These are phyloP conservation scores for Hemiscyllium ocellatum DNA, from an alignment of 2,113 vertebrate genomes.

Conservation along the genomic window DNA sequence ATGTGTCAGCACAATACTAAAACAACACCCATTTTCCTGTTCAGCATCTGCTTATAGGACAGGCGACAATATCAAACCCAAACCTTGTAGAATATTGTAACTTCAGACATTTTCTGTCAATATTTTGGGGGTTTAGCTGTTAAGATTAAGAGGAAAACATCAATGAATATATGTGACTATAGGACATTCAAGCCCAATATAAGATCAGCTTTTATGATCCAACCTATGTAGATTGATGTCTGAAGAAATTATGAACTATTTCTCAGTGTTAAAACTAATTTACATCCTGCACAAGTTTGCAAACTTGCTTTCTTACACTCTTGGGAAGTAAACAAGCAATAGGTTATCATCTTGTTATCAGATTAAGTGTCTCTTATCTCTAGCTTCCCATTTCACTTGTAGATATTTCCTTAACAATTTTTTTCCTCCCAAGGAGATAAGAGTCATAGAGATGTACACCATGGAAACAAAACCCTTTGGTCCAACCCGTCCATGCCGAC, in stretches of 20 bases:
- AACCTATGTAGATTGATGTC: not conserved
- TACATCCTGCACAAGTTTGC: not conserved
- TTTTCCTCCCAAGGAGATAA: too few relatives aligned
- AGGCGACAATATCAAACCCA: not conserved
- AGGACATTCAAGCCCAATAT: not conserved
- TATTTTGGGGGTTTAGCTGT: too few relatives aligned
- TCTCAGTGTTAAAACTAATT: not conserved
- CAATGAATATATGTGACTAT: too few relatives aligned
- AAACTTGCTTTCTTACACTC: not conserved
- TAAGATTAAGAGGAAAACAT: not conserved
- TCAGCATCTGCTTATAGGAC: not conserved
- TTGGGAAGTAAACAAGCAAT: not conserved
- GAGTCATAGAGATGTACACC: too few relatives aligned
- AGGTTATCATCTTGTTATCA: not conserved
- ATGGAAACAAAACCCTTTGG: too few relatives aligned
- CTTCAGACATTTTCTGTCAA: not conserved
- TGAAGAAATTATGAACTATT: not conserved
- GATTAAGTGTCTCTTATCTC: not conserved
- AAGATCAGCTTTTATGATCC: not conserved
- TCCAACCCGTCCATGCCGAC: too few relatives aligned
- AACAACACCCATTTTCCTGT: not conserved
- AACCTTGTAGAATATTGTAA: not conserved
- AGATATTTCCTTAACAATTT: too few relatives aligned
- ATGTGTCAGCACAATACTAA: not conserved
- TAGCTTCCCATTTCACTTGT: not conserved